Evolutionary conservation across 1,140 invertebrate genomes (phyloP).

Genomic region (Temnothorax longispinosus): DNA sequence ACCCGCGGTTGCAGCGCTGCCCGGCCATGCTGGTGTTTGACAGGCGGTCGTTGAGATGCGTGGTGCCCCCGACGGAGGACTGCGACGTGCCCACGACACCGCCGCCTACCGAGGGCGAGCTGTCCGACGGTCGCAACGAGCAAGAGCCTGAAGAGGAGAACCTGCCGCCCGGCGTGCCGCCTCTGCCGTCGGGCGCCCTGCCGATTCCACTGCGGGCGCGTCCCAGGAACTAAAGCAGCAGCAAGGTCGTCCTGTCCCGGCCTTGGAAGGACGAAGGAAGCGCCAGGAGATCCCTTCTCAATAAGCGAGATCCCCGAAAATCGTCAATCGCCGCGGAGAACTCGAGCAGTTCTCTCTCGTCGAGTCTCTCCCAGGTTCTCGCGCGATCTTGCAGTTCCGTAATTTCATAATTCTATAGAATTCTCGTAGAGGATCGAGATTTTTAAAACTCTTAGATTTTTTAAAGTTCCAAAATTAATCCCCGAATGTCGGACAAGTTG

Average conservation of each 20-base stretch:
- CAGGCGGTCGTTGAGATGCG: constrained; percentile 92
- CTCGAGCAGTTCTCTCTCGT: constrained; percentile 11
- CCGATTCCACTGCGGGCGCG: constrained; percentile 79
- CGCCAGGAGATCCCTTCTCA: constrained; percentile 11
- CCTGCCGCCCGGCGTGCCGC: constrained; percentile 81
- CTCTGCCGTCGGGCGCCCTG: constrained; percentile 81
- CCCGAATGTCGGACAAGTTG: not conserved
- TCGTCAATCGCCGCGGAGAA: not conserved
- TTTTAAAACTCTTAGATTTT: not conserved
- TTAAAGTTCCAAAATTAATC: not conserved
- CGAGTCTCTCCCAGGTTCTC: constrained; percentile 11
- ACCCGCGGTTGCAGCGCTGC: constrained; percentile 95
- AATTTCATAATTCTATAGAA: constrained; percentile 11
- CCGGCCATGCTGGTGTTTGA: constrained; percentile 97
- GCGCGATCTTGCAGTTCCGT: not conserved
- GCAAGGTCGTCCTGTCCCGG: not conserved
- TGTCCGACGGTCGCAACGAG: constrained; percentile 81
- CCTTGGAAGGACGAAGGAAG: constrained; percentile 33
- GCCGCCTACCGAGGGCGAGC: constrained; percentile 82
- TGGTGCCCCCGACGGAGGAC: constrained; percentile 95
- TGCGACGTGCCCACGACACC: constrained; percentile 93
- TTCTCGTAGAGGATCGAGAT: not conserved
- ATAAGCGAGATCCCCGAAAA: constrained; percentile 14
- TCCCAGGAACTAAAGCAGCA: constrained; percentile 78
- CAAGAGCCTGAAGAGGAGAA: constrained; percentile 84